Evolutionary conservation across 2,888 invertebrate genomes (phyloP).

Genomic region (Bombyx huttoni): DNA sequence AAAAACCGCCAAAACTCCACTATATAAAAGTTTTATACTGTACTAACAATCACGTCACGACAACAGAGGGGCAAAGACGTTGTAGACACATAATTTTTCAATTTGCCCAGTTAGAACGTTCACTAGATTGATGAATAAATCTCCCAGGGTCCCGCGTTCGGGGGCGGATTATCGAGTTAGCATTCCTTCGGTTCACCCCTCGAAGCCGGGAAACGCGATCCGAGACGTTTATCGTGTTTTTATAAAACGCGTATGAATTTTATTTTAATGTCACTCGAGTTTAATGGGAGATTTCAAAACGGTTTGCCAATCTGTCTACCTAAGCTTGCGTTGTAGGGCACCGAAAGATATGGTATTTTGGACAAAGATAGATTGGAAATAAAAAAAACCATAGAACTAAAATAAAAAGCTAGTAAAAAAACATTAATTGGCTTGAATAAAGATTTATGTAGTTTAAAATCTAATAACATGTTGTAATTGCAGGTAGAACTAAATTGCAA

Average conservation of each 20-base stretch:
- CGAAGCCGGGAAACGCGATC: constrained; percentile 2
- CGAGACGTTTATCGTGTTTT: neutral
- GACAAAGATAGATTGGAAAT: no score
- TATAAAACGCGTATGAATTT: neutral
- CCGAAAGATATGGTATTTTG: no score
- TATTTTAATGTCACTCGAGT: neutral
- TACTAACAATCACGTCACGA: neutral
- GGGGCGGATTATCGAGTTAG: constrained; percentile 55
- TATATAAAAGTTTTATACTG: neutral
- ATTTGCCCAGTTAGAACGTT: constrained; percentile 60
- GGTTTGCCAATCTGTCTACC: no score
- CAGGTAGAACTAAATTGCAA: no score
- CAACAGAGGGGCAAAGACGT: neutral
- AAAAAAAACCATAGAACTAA: no score
- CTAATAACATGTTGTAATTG: no score
- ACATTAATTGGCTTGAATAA: no score
- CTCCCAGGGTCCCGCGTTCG: constrained; percentile 25
- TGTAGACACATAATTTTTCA: constrained; percentile 59
- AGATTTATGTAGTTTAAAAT: no score
- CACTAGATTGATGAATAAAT: constrained; percentile 70
- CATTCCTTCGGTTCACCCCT: constrained; percentile 24
- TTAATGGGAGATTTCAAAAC: neutral
- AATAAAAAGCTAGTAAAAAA: no score
- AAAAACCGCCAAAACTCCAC: neutral
- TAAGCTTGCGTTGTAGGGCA: no score